Base-by-base conservation (phyloP, 1,140 invertebrate species). In the Pseudomyrmex concolor region DNA sequence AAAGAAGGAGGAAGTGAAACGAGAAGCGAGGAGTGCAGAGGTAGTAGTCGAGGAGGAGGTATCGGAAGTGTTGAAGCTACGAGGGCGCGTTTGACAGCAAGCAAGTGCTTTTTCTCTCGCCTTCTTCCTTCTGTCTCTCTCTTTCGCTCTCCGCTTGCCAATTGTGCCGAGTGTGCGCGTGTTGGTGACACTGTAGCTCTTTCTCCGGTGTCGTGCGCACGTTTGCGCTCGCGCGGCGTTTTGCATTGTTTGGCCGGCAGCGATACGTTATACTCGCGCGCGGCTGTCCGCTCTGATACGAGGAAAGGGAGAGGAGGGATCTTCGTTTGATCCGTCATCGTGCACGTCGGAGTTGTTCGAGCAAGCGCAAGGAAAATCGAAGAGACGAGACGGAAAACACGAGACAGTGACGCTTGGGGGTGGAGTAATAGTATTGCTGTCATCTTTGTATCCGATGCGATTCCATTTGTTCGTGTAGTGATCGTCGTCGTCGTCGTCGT, bases 51-150 rank as follows among this genome's bases (percentile, higher is more conserved):
- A 64, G 57, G n/a, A 12, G 17, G 76, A 68, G 81, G 57, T 70
- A 87, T 86, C 85, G 73, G 64, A 87, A 83, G 86, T 87, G 86
- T 88, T 70, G 78, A 86, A 80, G 73, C 54, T 17, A 59, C 48
- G 67, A 60, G 43, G 59, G 59, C 48, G 60, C 70, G 82, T 85
- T 81, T 85, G 83, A 88, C 84, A 87, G 86, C 85, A 80, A 83
- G 55, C 50, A 70, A 57, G 74, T 71, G 84, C 84, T 89, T 86
- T 84, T 81, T 80, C 85, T 84, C 73, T 80, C 78, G 82, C 73
- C 62, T 64, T 66, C 66, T 50, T 63, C 71, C 57, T 62, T 71
- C 45, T 17, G 12, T 63, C 55, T 59, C 45, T 19, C 17, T 51
- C 80, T 60, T 55, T 51, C 51, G 60, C 62, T 43, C 43, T 55